These are phyloP conservation scores for Scalopus aquaticus DNA, from an alignment of 2,113 vertebrate genomes.

Conservation along the genomic window DNA sequence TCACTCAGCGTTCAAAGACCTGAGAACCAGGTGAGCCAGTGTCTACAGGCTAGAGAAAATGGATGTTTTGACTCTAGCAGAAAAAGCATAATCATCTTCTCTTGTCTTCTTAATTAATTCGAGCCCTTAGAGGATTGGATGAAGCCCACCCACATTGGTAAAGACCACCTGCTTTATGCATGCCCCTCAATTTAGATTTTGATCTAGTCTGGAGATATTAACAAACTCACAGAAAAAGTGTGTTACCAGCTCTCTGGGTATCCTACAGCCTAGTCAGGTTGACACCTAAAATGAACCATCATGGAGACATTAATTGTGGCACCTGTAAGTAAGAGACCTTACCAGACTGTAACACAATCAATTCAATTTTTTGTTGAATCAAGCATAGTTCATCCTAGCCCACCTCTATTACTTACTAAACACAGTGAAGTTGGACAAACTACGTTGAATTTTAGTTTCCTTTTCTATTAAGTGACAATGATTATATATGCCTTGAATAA, in stretches of 20 bases:
- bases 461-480: background rate
- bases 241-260: background rate
- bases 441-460: background rate
- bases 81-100: background rate
- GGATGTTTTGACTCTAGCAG: background rate
- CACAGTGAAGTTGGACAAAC: background rate
- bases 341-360: background rate
- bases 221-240: background rate
- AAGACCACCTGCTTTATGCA: background rate
- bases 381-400: background rate
- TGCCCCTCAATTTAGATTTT: background rate
- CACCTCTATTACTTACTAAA: background rate
- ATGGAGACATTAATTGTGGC: background rate
- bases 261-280: background rate
- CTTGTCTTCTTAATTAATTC: background rate
- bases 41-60: background rate
- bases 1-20: background rate
- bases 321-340: background rate
- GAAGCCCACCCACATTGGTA: background rate
- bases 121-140: background rate
- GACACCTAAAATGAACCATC: background rate
- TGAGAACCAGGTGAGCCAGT: background rate
- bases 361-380: background rate
- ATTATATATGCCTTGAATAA: slow-evolving; percentile 11
- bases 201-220: background rate